A percentile compares a stretch with the other conserved stretches of the same genome.
Conservation (phyloP, 2,888 invertebrate genomes). For the Eubasilissa splendida region DNA sequence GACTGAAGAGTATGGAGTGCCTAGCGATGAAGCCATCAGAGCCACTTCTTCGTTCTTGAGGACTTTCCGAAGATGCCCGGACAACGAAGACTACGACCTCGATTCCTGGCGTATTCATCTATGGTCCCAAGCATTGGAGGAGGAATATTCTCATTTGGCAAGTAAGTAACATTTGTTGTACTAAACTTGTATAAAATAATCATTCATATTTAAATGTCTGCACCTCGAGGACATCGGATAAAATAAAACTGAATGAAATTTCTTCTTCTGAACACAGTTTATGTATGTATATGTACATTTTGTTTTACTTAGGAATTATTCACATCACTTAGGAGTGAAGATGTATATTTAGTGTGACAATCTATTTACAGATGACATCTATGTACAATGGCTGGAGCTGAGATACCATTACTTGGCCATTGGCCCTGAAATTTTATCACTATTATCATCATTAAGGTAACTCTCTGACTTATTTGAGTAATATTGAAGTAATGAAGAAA, state of each 20-base stretch:
- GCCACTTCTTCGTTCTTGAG: conserved; percentile 81
- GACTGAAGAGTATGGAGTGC: conserved; percentile 78
- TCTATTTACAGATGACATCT: conserved; percentile 76
- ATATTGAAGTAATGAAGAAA: background rate
- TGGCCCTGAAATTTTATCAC: conserved; percentile 77
- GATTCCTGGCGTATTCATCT: conserved; percentile 85
- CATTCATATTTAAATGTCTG: no score
- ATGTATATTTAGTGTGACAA: conserved; percentile 19
- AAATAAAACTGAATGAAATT: no score
- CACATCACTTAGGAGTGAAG: background rate
- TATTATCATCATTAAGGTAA: conserved; percentile 79
- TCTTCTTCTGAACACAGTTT: no score
- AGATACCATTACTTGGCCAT: conserved; percentile 84
- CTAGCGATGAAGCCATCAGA: conserved; percentile 75
- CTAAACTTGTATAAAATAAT: no score
- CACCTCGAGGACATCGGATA: no score
- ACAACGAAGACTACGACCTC: conserved; percentile 80
- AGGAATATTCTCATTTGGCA: conserved; percentile 75
- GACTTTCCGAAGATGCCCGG: conserved; percentile 86
- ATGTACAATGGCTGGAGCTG: conserved; percentile 84
- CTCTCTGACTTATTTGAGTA: background rate
- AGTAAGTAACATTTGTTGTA: conserved; percentile 67
- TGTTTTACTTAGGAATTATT: background rate
- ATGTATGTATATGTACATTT: no score
- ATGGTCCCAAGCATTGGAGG: conserved; percentile 85